Percentiles rank a stretch among this genome's conserved stretches.
These are phyloP conservation scores for Cryptoprocta ferox DNA, from an alignment of 2,797 vertebrate genomes.

Conservation along the genomic window DNA sequence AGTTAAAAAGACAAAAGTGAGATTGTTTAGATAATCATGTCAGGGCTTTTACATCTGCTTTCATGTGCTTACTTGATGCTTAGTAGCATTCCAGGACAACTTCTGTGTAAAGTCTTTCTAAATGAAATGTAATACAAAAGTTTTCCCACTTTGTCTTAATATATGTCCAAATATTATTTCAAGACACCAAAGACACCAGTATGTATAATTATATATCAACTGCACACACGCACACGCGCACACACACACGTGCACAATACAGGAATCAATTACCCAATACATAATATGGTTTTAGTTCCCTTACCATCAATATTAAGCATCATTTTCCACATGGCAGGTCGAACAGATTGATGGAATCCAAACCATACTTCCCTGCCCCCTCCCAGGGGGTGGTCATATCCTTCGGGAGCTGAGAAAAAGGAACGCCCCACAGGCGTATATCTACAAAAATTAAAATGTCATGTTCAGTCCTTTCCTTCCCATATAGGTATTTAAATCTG, in stretches of 20 bases:
- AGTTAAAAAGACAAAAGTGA: slow-evolving; percentile 54
- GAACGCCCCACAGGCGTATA: slow-evolving; percentile 99
- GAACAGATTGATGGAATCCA: slow-evolving; percentile 98
- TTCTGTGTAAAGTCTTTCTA: slow-evolving; percentile 34
- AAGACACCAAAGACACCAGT: slow-evolving; percentile 20
- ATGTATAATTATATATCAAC: neutral
- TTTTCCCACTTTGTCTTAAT: slow-evolving; percentile 50
- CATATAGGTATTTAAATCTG: slow-evolving; percentile 16
- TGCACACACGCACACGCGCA: neutral
- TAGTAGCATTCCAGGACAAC: neutral
- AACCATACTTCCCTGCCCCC: slow-evolving; percentile 99
- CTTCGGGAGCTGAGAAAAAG: slow-evolving; percentile 99
- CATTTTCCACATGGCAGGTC: slow-evolving; percentile 99
- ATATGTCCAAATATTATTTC: slow-evolving; percentile 45
- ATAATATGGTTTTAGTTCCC: slow-evolving; percentile 71
- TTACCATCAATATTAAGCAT: slow-evolving; percentile 99
- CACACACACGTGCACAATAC: neutral
- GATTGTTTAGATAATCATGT: slow-evolving; percentile 14
- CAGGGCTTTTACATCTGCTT: slow-evolving; percentile 21
- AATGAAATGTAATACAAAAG: slow-evolving; percentile 50
- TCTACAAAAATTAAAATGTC: slow-evolving; percentile 85
- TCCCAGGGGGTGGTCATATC: slow-evolving; percentile 98
- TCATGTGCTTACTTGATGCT: slow-evolving; percentile 7
- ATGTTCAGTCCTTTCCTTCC: slow-evolving; percentile 49
- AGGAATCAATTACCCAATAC: slow-evolving; percentile 54